Conservation (phyloP, 2,113 vertebrate species). For the Tetraodon nigroviridis region DNA sequence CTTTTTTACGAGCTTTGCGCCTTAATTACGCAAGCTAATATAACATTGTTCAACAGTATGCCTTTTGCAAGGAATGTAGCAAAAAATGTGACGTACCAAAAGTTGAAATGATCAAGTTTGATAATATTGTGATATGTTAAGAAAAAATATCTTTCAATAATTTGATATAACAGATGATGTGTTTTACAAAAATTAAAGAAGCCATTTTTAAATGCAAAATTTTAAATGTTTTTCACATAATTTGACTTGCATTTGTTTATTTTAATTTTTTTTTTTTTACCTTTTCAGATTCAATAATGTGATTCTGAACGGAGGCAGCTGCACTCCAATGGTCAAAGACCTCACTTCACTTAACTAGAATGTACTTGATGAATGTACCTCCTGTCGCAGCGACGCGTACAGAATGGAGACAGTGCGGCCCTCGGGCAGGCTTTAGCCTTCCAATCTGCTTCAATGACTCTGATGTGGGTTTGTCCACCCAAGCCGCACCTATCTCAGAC, state of each 20-base stretch:
- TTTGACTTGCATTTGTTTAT: background rate
- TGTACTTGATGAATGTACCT: conserved; percentile 93
- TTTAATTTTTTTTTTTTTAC: conserved; percentile 23
- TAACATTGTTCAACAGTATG: too few relatives aligned
- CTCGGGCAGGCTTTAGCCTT: conserved; percentile 79
- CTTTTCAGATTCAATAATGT: conserved; percentile 71
- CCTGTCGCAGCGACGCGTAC: conserved; percentile 85
- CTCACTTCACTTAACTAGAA: conserved; percentile 76
- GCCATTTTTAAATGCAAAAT: too few relatives aligned
- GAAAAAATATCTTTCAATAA: background rate
- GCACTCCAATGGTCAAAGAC: conserved; percentile 49
- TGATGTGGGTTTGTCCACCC: conserved; percentile 67
- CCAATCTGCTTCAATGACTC: conserved; percentile 83
- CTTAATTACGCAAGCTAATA: too few relatives aligned
- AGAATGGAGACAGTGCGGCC: conserved; percentile 86
- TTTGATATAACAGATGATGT: background rate
- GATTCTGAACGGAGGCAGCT: conserved; percentile 51
- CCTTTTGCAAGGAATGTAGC: too few relatives aligned
- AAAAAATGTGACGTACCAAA: too few relatives aligned
- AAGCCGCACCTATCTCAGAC: conserved; percentile 76
- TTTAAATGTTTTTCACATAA: background rate
- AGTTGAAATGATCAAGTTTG: too few relatives aligned
- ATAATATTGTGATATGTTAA: background rate
- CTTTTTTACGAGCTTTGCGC: too few relatives aligned
- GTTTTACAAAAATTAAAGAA: background rate